Percentiles rank a stretch among this genome's conserved stretches.
Conservation (phyloP, 2,888 invertebrate genomes). For the Thymelicus lineola region DNA sequence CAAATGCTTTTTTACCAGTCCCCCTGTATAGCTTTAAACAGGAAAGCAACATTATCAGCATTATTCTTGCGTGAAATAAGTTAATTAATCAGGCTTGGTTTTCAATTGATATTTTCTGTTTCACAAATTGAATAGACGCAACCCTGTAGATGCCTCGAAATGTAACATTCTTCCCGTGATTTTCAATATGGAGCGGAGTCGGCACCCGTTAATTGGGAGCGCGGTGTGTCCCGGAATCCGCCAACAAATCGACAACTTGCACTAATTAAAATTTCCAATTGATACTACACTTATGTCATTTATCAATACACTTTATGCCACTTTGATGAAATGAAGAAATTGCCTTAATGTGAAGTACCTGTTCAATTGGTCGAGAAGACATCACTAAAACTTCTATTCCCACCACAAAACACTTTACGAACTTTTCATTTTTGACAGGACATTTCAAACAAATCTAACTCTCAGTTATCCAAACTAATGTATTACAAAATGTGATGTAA, state of each 20-base stretch:
- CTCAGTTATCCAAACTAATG: no score
- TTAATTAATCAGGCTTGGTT: no score
- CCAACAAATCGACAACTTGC: conserved; percentile 25
- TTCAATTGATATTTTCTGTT: not conserved
- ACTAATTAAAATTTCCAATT: conserved; percentile 24
- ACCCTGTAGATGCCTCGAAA: conserved; percentile 40
- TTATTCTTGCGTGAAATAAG: no score
- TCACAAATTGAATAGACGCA: conserved; percentile 23
- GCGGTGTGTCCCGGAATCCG: conserved; percentile 16
- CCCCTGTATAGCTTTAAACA: no score
- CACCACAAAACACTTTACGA: no score
- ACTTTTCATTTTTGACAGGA: no score
- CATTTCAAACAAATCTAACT: no score
- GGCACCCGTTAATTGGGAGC: conserved; percentile 25
- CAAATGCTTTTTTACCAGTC: no score
- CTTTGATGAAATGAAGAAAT: not conserved
- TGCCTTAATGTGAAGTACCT: not conserved
- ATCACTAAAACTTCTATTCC: no score
- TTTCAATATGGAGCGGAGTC: conserved; percentile 21
- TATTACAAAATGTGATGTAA: no score
- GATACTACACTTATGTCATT: conserved; percentile 11
- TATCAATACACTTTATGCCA: not conserved
- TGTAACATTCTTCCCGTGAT: conserved; percentile 19
- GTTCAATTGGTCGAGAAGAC: no score
- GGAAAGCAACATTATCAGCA: no score